A percentile compares a stretch with the other conserved stretches of the same genome.
phyloP scores from a whole-genome alignment of 2,888 invertebrate genomes.

The Merodon equestris region DNA sequence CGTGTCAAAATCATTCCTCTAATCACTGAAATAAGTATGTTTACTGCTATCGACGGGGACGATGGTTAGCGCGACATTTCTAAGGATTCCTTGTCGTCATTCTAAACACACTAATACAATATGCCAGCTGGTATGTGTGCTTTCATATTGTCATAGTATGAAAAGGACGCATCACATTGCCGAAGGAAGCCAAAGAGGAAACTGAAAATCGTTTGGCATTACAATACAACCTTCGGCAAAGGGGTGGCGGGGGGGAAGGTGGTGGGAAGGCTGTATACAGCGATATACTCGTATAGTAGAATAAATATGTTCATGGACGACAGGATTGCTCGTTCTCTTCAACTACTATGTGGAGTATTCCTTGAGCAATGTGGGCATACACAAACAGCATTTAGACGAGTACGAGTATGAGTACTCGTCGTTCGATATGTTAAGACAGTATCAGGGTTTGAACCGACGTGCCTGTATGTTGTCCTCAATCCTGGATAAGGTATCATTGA shows the following conservation, averaged over 20 bases:
- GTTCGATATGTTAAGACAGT: constrained; percentile 15
- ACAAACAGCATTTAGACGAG: constrained; percentile 31
- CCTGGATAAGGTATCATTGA: constrained; percentile 35
- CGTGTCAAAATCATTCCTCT: constrained; percentile 58
- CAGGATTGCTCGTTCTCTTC: too few species aligned
- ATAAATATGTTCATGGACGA: constrained; percentile 41
- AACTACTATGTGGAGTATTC: background rate
- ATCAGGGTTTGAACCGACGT: constrained; percentile 17
- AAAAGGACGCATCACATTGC: constrained; percentile 37
- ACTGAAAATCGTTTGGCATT: constrained; percentile 47
- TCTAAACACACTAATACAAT: constrained; percentile 28
- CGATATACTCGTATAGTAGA: background rate
- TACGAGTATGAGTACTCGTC: constrained; percentile 10
- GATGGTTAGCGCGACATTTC: constrained; percentile 20
- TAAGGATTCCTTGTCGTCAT: constrained; percentile 41
- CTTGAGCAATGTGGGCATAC: constrained; percentile 24
- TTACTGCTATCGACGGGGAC: constrained; percentile 41
- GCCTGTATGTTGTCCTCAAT: constrained; percentile 6
- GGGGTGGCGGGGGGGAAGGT: background rate
- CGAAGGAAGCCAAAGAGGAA: constrained; percentile 45
- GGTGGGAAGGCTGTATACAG: background rate
- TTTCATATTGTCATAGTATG: background rate
- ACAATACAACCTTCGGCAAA: constrained; percentile 11
- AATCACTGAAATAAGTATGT: constrained; percentile 62
- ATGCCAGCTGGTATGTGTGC: background rate